Evolutionary conservation across 1,140 invertebrate genomes (phyloP).

Genomic region (Panagrolaimus sp.): DNA sequence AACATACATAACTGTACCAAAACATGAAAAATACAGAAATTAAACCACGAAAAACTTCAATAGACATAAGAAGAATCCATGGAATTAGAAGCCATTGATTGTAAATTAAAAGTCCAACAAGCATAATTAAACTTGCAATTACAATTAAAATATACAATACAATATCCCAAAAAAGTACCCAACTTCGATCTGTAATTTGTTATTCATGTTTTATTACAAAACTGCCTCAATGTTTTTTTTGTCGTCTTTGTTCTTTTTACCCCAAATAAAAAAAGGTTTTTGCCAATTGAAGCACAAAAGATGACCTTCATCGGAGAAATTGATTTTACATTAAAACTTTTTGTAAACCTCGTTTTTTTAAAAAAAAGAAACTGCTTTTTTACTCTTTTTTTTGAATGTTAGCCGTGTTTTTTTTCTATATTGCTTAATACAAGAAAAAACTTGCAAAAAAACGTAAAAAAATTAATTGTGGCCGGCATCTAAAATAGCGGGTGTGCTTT

Average conservation of each 20-base stretch:
- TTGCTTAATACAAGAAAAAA: background rate
- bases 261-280: conserved; percentile 18
- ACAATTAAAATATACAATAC: conserved; percentile 46
- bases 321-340: background rate
- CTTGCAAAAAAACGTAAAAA: background rate
- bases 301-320: background rate
- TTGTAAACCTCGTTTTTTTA: too few relatives aligned
- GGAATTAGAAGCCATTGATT: conserved; percentile 52
- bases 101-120: conserved; percentile 42
- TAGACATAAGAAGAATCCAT: conserved; percentile 50
- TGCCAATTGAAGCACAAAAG: background rate
- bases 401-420: background rate
- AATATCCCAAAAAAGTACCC: conserved; percentile 31
- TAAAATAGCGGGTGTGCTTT: too few relatives aligned
- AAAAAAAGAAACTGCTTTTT: too few relatives aligned
- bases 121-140: conserved; percentile 46
- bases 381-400: too few relatives aligned
- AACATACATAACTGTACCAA: conserved; percentile 47
- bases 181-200: too few relatives aligned
- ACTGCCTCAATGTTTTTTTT: too few relatives aligned
- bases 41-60: conserved; percentile 54
- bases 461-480: too few relatives aligned
- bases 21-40: conserved; percentile 55
- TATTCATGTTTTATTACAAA: too few relatives aligned
- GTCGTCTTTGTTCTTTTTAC: too few relatives aligned